Evolutionary conservation across 2,797 vertebrate genomes (phyloP).

Genomic region (Yasuhikotakia modesta): DNA sequence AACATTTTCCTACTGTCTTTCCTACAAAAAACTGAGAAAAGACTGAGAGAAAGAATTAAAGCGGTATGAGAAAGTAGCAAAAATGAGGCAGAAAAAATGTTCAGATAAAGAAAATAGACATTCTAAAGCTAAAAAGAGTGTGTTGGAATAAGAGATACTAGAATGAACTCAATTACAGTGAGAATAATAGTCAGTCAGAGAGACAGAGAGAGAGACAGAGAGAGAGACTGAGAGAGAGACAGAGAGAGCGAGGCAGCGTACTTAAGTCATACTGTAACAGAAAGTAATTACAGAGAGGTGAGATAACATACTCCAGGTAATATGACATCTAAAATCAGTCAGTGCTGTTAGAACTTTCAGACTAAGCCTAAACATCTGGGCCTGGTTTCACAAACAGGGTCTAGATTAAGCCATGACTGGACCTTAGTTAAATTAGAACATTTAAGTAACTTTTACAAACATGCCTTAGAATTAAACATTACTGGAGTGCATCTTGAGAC

Average conservation of each 20-base stretch:
- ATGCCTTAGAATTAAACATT: too few relatives aligned
- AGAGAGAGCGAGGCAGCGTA: slow-evolving; percentile 12
- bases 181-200: slow-evolving; percentile 13
- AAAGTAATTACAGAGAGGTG: slow-evolving; percentile 51
- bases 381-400: too few relatives aligned
- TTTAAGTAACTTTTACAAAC: too few relatives aligned
- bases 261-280: slow-evolving; percentile 43
- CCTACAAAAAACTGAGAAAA: slow-evolving; percentile 2
- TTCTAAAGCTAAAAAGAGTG: slow-evolving; percentile 22
- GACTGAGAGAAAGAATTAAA: not conserved
- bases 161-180: slow-evolving; percentile 31
- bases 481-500: too few relatives aligned
- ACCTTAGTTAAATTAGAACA: too few relatives aligned
- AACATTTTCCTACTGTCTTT: not conserved
- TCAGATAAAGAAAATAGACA: slow-evolving; percentile 33
- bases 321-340: slow-evolving; percentile 65
- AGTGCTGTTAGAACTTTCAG: slow-evolving; percentile 54
- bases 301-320: slow-evolving; percentile 57
- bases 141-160: slow-evolving; percentile 13
- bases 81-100: slow-evolving; percentile 1
- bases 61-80: not conserved
- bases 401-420: too few relatives aligned
- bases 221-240: not conserved
- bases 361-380: slow-evolving; percentile 31
- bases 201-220: slow-evolving; percentile 3